Evolutionary conservation across 2,113 vertebrate genomes (phyloP).

Genomic region (Nyctereutes procyonoides): DNA sequence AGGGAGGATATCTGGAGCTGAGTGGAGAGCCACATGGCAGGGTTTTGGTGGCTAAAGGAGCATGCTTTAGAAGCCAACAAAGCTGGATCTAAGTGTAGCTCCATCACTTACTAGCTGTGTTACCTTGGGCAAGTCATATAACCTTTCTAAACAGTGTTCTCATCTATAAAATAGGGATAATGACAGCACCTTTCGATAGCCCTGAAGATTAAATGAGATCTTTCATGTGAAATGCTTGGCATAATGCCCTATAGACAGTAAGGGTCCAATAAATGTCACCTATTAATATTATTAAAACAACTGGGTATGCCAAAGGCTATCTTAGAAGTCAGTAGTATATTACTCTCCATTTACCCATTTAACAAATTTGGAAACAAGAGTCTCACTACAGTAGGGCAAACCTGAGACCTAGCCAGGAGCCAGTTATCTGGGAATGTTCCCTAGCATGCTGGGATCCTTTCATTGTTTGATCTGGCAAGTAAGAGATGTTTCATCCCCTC

Average conservation of each 20-base stretch:
- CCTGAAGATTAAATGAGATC: neutral
- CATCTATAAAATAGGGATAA: constrained; percentile 13
- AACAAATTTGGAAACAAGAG: constrained; percentile 47
- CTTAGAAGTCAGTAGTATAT: neutral
- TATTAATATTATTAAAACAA: constrained; percentile 10
- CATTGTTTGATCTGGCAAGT: neutral
- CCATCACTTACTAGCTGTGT: neutral
- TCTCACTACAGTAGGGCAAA: neutral
- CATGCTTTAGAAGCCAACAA: neutral
- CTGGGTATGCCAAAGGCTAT: neutral
- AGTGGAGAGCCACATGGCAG: neutral
- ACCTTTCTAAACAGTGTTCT: constrained; percentile 20
- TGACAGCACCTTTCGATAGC: neutral
- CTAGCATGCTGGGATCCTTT: neutral
- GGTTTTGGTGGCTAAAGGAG: neutral
- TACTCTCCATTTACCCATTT: constrained; percentile 8
- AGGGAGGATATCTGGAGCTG: neutral
- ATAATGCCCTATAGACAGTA: neutral
- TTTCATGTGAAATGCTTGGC: neutral
- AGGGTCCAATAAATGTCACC: neutral
- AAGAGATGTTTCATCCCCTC: constrained; percentile 3
- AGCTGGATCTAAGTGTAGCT: neutral
- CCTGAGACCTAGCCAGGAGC: neutral
- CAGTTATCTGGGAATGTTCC: neutral
- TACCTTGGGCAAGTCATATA: constrained; percentile 36